Conservation (phyloP, 2,888 invertebrate species). For the Lepidocyrtinus sp. region DNA sequence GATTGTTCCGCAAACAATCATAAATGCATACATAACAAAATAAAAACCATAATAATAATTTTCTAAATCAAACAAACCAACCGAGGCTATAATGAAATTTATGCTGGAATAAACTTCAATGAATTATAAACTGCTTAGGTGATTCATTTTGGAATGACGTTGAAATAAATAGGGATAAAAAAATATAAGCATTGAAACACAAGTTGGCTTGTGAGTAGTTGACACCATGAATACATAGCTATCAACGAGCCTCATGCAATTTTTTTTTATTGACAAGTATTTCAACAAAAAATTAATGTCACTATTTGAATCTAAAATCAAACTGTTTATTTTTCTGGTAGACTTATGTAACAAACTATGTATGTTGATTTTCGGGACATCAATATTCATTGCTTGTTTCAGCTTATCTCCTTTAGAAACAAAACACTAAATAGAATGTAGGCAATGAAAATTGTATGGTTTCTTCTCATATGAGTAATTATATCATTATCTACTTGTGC, state of each 20-base stretch:
- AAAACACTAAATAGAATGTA: not conserved
- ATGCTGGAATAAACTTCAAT: no score
- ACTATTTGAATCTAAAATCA: constrained; percentile 43
- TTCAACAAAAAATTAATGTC: constrained; percentile 55
- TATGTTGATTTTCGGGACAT: no score
- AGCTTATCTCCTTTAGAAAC: not conserved
- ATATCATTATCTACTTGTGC: constrained; percentile 35
- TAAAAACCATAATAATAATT: no score
- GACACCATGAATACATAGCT: not conserved
- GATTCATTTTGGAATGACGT: no score
- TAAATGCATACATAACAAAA: no score
- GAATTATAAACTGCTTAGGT: no score
- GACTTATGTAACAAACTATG: not conserved
- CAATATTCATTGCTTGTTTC: not conserved
- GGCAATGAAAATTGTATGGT: constrained; percentile 1
- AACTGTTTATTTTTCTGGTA: constrained; percentile 43
- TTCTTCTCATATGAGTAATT: constrained; percentile 46
- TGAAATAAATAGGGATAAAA: not conserved
- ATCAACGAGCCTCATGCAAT: constrained; percentile 33
- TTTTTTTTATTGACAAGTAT: constrained; percentile 57
- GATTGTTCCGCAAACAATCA: no score
- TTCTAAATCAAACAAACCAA: no score
- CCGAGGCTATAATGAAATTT: no score
- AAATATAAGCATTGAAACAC: constrained; percentile 5
- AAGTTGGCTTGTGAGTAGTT: not conserved